A percentile compares a stretch with the other conserved stretches of the same genome.
Evolutionary conservation across 2,888 invertebrate genomes (phyloP).

Genomic region (Prionchulus punctatus): DNA sequence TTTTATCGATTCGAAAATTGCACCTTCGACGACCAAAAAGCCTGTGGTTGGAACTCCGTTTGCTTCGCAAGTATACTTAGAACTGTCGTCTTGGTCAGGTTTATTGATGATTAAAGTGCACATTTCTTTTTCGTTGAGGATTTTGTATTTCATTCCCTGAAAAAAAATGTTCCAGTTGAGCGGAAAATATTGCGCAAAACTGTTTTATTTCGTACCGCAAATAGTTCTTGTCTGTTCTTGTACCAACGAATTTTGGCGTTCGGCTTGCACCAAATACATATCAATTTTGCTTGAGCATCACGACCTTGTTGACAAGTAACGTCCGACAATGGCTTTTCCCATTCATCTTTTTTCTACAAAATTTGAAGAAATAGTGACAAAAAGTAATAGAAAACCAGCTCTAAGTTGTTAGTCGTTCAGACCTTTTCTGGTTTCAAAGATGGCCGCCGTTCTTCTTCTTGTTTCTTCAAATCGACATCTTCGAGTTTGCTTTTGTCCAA

Average conservation of each 20-base stretch:
- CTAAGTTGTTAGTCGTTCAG: not conserved
- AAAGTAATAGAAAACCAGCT: not conserved
- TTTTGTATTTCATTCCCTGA: conserved; percentile 86
- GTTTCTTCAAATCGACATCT: conserved; percentile 13
- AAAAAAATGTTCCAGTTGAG: not conserved
- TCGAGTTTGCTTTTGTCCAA: conserved; percentile 9
- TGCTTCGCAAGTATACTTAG: conserved; percentile 87
- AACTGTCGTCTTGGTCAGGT: conserved; percentile 89
- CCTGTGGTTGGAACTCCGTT: conserved; percentile 71
- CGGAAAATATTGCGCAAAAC: not conserved
- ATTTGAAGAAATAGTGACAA: not conserved
- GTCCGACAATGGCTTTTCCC: conserved; percentile 83
- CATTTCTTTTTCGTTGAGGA: conserved; percentile 73
- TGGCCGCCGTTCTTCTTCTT: conserved; percentile 11
- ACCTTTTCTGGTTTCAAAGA: conserved; percentile 4
- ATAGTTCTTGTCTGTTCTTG: conserved; percentile 30
- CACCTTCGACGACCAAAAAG: conserved; percentile 81
- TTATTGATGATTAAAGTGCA: conserved; percentile 73
- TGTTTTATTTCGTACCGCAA: conserved; percentile 24
- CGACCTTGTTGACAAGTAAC: conserved; percentile 84
- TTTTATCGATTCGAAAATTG: conserved; percentile 13
- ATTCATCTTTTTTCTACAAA: conserved; percentile 71
- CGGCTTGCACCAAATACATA: conserved; percentile 87
- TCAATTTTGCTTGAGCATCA: conserved; percentile 81
- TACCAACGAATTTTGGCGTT: conserved; percentile 44